These are phyloP conservation scores for Ricordea florida DNA, from an alignment of 92 coral and sea anemone genomes.

Conservation along the genomic window DNA sequence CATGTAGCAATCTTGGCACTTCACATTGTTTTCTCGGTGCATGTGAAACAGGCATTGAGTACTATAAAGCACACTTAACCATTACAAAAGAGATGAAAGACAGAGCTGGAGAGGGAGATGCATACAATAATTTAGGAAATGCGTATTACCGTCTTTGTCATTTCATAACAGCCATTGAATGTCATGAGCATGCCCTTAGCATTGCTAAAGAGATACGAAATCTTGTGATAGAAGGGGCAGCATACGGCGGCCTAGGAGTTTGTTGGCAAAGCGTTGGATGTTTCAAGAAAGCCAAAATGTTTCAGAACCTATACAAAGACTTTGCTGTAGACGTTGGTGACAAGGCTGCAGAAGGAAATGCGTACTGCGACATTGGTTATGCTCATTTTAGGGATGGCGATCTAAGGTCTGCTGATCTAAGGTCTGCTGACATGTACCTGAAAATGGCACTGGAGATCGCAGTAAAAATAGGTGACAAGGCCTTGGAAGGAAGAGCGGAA, in stretches of 20 bases:
- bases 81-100: not conserved
- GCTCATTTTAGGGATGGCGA: not conserved
- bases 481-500: no score
- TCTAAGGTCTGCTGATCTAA: no score
- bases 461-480: no score
- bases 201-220: not conserved
- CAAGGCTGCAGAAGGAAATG: not conserved
- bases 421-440: no score
- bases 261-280: no score
- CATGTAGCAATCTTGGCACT: not conserved
- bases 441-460: no score
- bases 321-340: no score
- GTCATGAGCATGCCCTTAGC: not conserved
- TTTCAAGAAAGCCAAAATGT: no score
- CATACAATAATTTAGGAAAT: not conserved
- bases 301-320: no score
- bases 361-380: not conserved
- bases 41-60: not conserved
- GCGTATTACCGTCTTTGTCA: not conserved
- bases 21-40: not conserved
- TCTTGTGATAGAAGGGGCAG: not conserved
- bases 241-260: constrained; percentile 4
- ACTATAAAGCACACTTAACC: not conserved
- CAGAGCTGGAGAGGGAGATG: not conserved
- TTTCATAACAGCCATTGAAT: constrained; percentile 15